Percentiles rank a stretch among this genome's conserved stretches.
Conservation (phyloP, 2,113 vertebrate genomes). For the Agelaius phoeniceus region DNA sequence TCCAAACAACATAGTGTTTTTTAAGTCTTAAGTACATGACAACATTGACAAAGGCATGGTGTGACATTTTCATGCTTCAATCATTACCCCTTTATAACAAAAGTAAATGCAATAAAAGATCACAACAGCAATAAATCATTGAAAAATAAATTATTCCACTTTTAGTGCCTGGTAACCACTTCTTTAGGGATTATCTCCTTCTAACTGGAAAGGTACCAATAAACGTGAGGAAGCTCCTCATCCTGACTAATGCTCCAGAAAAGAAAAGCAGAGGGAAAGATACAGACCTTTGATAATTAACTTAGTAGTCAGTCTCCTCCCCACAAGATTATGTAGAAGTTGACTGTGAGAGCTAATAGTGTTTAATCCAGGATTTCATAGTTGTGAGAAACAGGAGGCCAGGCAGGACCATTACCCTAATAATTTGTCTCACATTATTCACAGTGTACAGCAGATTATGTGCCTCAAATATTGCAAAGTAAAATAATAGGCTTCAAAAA, state of each 20-base stretch:
- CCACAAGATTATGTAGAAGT: constrained; percentile 48
- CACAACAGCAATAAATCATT: background rate
- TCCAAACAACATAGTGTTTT: background rate
- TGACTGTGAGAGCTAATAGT: constrained; percentile 30
- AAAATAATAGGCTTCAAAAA: background rate
- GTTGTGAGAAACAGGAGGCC: constrained; percentile 23
- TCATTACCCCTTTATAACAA: background rate
- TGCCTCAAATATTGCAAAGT: background rate
- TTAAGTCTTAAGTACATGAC: background rate
- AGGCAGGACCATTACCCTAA: background rate
- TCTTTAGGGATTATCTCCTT: constrained; percentile 17
- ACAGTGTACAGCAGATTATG: background rate
- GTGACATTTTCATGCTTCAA: background rate
- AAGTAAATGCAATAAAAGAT: background rate
- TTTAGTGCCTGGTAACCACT: background rate
- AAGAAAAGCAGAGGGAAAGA: constrained; percentile 60
- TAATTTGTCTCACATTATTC: background rate
- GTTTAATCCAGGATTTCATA: constrained; percentile 51
- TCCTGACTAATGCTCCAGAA: constrained; percentile 58
- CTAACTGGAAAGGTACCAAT: constrained; percentile 37
- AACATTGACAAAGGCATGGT: background rate
- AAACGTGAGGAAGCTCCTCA: constrained; percentile 57
- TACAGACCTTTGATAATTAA: constrained; percentile 52
- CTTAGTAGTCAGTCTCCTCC: constrained; percentile 33
- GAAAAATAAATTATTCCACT: background rate